phyloP scores from a whole-genome alignment of 2,113 vertebrate species.

The Baryphthengus martii region DNA sequence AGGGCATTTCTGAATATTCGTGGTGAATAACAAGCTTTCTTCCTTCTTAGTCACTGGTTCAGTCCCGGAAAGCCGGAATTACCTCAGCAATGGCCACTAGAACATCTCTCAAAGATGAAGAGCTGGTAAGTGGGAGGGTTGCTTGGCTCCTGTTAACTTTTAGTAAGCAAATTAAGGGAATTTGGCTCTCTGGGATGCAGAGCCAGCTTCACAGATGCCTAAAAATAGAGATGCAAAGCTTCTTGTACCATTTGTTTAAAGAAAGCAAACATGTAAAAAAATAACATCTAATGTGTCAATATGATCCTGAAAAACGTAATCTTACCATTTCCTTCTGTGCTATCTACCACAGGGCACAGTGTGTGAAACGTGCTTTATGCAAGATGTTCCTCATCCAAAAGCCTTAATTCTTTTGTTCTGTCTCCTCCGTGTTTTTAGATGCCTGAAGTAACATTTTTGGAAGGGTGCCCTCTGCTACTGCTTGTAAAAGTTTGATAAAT shows the following conservation, averaged over 20 bases:
- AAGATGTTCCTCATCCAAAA: not conserved
- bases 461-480: not conserved
- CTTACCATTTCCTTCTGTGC: not conserved
- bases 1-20: not conserved
- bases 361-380: not conserved
- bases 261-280: not conserved
- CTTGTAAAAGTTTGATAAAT: not conserved
- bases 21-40: not conserved
- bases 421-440: not conserved
- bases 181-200: not conserved
- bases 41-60: constrained; percentile 87
- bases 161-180: not conserved
- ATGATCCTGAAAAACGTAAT: not conserved
- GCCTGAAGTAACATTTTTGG: not conserved
- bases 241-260: not conserved
- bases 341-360: not conserved
- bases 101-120: constrained; percentile 95
- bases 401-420: not conserved
- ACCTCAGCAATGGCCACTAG: constrained; percentile 94
- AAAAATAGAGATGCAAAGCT: not conserved
- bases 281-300: not conserved
- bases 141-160: not conserved
- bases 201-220: not conserved
- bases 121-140: constrained; percentile 84
- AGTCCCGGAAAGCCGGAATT: constrained; percentile 95